These are phyloP conservation scores for Montipora sp. DNA, from an alignment of 64 coral and sea anemone species.

Conservation along the genomic window DNA sequence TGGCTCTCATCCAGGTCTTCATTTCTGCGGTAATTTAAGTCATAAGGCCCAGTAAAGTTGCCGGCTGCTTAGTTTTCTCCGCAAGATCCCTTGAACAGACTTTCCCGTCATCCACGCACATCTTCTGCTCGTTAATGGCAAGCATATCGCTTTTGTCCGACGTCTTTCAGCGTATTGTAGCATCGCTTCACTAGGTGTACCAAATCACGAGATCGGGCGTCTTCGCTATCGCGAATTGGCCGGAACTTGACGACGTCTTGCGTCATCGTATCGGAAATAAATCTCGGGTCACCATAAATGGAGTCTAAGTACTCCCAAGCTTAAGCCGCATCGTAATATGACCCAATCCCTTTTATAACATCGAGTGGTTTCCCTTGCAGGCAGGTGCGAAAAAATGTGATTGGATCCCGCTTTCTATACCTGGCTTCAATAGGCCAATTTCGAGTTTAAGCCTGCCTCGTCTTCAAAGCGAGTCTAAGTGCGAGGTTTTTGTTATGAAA, in stretches of 20 bases:
- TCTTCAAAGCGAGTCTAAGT: too few relatives aligned
- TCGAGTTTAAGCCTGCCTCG: too few relatives aligned
- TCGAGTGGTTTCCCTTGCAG: too few relatives aligned
- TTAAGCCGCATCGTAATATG: not conserved
- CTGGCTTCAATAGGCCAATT: not conserved
- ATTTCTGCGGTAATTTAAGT: conserved; percentile 55
- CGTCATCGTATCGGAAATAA: not conserved
- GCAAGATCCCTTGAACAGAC: conserved; percentile 58
- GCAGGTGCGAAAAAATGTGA: not conserved
- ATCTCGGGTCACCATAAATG: too few relatives aligned
- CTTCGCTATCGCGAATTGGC: not conserved
- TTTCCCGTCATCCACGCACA: conserved; percentile 65
- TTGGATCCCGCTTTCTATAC: conserved; percentile 4
- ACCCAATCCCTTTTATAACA: not conserved
- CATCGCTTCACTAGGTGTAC: conserved; percentile 6
- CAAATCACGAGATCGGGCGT: not conserved
- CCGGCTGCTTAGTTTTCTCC: conserved; percentile 19
- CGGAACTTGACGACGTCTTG: conserved; percentile 13
- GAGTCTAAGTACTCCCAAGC: too few relatives aligned
- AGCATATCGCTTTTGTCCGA: not conserved
- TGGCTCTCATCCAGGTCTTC: conserved; percentile 70
- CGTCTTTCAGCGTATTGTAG: not conserved
- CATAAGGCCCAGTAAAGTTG: conserved; percentile 31
- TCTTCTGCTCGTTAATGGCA: conserved; percentile 44
- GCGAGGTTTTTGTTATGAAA: too few relatives aligned